Evolutionary conservation across 2,888 invertebrate species (phyloP).

Genomic region (Drosophila borealis): DNA sequence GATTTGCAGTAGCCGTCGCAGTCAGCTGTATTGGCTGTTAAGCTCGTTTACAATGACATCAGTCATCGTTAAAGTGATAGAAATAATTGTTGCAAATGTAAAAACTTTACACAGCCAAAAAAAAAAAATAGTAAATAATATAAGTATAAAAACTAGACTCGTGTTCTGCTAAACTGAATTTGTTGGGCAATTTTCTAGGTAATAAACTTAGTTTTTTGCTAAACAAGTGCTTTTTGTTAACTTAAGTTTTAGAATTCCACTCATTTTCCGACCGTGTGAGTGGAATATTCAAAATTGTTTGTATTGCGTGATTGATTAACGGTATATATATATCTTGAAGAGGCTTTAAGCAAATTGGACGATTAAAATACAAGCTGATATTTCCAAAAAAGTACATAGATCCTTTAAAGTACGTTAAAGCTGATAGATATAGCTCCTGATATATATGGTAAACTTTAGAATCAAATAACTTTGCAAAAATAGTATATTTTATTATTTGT

Average conservation of each 20-base stretch:
- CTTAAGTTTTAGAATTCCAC: neutral
- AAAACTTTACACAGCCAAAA: neutral
- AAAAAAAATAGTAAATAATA: neutral
- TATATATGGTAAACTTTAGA: too few relatives aligned
- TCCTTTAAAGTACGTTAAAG: too few relatives aligned
- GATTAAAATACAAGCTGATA: too few relatives aligned
- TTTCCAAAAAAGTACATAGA: too few relatives aligned
- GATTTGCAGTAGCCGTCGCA: slow-evolving; percentile 8
- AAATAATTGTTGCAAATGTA: slow-evolving; percentile 10
- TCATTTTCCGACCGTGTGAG: neutral
- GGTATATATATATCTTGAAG: too few relatives aligned
- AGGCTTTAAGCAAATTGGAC: too few relatives aligned
- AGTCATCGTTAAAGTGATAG: slow-evolving; percentile 14
- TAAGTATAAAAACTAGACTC: slow-evolving; percentile 1
- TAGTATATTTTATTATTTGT: slow-evolving; percentile 7
- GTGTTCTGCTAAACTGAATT: neutral
- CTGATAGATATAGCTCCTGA: neutral
- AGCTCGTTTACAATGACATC: slow-evolving; percentile 11
- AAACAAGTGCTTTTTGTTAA: neutral
- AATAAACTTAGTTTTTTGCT: too few relatives aligned
- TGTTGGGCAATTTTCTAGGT: neutral
- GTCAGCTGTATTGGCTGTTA: slow-evolving; percentile 2
- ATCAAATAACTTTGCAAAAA: slow-evolving; percentile 10
- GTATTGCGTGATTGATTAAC: too few relatives aligned
- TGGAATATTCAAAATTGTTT: neutral